phyloP scores from a whole-genome alignment of 2,797 vertebrate species.

The Leucoraja ocellata region DNA sequence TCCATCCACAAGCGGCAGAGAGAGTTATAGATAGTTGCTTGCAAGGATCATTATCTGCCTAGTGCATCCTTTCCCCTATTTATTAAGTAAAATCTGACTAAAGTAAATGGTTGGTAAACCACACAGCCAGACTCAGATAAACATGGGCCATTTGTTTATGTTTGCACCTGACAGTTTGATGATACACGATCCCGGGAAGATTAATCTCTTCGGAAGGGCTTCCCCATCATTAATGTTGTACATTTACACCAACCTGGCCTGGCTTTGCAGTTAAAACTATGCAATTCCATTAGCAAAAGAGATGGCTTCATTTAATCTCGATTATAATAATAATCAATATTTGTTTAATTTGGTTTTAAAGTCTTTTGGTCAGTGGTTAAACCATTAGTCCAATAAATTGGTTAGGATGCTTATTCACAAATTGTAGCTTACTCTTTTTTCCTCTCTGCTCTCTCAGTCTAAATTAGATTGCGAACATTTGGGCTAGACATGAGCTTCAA shows the following conservation, averaged over 20 bases:
- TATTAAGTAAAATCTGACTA: conserved; percentile 75
- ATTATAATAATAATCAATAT: conserved; percentile 13
- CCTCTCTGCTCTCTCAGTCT: not conserved
- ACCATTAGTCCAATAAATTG: conserved; percentile 13
- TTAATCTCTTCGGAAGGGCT: conserved; percentile 62
- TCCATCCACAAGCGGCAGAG: conserved; percentile 56
- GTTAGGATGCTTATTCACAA: not conserved
- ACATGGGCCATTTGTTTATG: conserved; percentile 91
- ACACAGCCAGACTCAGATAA: conserved; percentile 89
- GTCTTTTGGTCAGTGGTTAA: conserved; percentile 30
- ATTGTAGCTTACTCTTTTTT: not conserved
- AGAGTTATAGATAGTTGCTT: conserved; percentile 62
- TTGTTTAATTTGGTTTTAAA: conserved; percentile 25
- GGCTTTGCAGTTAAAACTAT: conserved; percentile 46
- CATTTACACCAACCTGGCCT: conserved; percentile 54
- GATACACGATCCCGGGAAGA: conserved; percentile 95
- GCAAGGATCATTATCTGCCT: conserved; percentile 81
- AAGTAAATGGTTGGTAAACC: conserved; percentile 78
- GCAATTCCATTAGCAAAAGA: not conserved
- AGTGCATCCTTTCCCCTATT: conserved; percentile 80
- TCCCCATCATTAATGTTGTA: conserved; percentile 53
- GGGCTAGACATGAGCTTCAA: not conserved
- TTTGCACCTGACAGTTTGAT: conserved; percentile 85
- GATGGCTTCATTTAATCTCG: conserved; percentile 21
- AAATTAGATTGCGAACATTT: not conserved